Conservation (phyloP, 2,888 invertebrate species). For the Orchestes rusci region DNA sequence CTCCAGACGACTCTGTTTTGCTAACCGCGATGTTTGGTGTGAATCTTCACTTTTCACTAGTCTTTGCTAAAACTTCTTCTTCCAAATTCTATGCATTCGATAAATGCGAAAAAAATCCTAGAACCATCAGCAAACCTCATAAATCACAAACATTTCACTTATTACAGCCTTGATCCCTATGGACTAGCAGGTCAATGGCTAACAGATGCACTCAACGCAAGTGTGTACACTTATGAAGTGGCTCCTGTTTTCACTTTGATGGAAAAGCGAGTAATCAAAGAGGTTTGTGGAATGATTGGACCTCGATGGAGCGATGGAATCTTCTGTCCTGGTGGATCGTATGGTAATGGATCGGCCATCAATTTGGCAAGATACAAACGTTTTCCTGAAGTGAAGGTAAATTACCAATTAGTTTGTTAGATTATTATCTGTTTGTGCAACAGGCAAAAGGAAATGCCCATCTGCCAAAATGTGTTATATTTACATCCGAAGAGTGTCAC, state of each 20-base stretch:
- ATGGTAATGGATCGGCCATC: slow-evolving; percentile 51
- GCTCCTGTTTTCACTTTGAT: slow-evolving; percentile 51
- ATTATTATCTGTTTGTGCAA: no score
- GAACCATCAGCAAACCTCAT: no score
- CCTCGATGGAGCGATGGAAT: slow-evolving; percentile 46
- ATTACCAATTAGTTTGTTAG: background rate
- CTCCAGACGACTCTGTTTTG: no score
- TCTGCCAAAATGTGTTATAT: slow-evolving; percentile 44
- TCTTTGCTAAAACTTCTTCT: no score
- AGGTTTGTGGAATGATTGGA: slow-evolving; percentile 46
- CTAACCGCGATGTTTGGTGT: no score
- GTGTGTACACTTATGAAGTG: slow-evolving; percentile 52
- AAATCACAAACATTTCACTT: no score
- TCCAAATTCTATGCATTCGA: no score
- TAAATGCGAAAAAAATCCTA: no score
- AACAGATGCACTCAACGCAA: slow-evolving; percentile 47
- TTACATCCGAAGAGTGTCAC: slow-evolving; percentile 54
- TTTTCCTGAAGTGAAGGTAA: slow-evolving; percentile 45
- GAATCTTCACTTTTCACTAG: no score
- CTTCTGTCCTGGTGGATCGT: slow-evolving; percentile 53
- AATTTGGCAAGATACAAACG: slow-evolving; percentile 48
- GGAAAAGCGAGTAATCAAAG: slow-evolving; percentile 45
- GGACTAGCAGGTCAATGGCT: slow-evolving; percentile 49
- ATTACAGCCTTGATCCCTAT: slow-evolving; percentile 46
- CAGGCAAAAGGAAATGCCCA: slow-evolving; percentile 43